Base-by-base conservation (phyloP, 2,113 vertebrate species). In the Lynx canadensis region DNA sequence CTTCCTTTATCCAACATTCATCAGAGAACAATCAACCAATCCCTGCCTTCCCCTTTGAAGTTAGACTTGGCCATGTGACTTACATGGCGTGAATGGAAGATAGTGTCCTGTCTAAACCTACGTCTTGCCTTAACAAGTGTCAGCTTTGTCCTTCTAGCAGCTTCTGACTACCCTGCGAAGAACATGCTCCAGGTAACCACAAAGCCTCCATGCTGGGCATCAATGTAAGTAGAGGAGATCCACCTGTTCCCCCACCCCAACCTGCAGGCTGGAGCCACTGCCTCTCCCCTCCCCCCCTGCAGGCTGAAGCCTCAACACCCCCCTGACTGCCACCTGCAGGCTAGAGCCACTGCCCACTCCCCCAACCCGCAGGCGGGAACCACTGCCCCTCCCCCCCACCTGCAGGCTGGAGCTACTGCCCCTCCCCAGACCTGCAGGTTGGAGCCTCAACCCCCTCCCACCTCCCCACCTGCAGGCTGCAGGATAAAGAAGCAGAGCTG, bases 171-270 rank as follows among this genome's bases (percentile, higher is more conserved):
- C 41, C 18, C 18, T 14, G n/a, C 82, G 66, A 87, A 85, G 23
- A 93, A 45, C 25, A 48, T 21, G 3, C 45, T 71, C 60, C 27
- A 52, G 27, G 29, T 11, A 83, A 36, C 14, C 13, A 5, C 0
- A 4, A 73, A 68, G 57, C 69, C 13, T 63, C 33, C 45, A 65
- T 16, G 7, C 13, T 21, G 38, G 36, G 7, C 19, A 36, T 1
- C 19, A 69, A 65, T 0, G 27, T 25, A 16, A 2, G 3, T 6
- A 21, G 27, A 25, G 11, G 19, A 38, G 4, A 80, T n/a, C 2
- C 57, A 27, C n/a, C n/a, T 0, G 0, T 0, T 0, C 1, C 12
- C 7, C 13, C 14, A 5, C 1, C 12, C 13, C 14, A 45, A 10
- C 21, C 38, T 9, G 5, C 7, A 86, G 79, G 18, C 14, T 31